These are phyloP conservation scores for Tryphoninae sp. DNA, from an alignment of 2,888 invertebrate genomes.

Conservation along the genomic window DNA sequence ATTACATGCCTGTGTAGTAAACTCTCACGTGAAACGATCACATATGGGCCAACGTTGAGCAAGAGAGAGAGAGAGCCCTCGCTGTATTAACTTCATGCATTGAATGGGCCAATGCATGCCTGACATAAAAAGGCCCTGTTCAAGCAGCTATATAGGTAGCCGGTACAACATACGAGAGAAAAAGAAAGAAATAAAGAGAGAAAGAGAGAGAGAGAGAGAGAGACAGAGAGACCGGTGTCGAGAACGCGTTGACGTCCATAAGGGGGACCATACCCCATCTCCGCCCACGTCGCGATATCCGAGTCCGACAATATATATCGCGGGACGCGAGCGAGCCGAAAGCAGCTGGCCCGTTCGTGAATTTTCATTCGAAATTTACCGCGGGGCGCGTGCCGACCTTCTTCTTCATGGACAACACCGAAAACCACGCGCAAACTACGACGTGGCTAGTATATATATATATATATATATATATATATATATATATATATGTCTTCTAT, in stretches of 20 bases:
- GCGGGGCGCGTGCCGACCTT: conserved; percentile 74
- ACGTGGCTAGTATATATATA: not conserved
- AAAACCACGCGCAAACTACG: conserved; percentile 15
- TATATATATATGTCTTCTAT: conserved; percentile 1
- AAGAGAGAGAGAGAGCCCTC: conserved; percentile 33
- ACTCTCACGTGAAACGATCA: conserved; percentile 54
- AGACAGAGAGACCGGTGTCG: conserved; percentile 52
- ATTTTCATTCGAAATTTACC: conserved; percentile 78
- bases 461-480: not conserved
- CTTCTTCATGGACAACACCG: conserved; percentile 45
- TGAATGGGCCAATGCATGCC: conserved; percentile 58
- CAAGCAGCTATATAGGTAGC: conserved; percentile 30
- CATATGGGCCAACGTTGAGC: conserved; percentile 46
- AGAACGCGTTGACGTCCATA: conserved; percentile 60
- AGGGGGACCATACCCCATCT: conserved; percentile 54
- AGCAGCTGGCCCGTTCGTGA: conserved; percentile 76
- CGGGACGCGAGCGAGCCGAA: conserved; percentile 36
- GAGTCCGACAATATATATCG: conserved; percentile 44
- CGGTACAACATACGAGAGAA: not conserved
- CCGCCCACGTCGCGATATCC: conserved; percentile 57
- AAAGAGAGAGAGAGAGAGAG: conserved; percentile 27
- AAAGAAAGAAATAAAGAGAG: conserved; percentile 8
- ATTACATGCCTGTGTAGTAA: conserved; percentile 28
- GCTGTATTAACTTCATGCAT: conserved; percentile 49
- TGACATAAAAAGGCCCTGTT: conserved; percentile 61